These are phyloP conservation scores for Pogonocherus hispidulus DNA, from an alignment of 2,888 invertebrate genomes.

Conservation along the genomic window DNA sequence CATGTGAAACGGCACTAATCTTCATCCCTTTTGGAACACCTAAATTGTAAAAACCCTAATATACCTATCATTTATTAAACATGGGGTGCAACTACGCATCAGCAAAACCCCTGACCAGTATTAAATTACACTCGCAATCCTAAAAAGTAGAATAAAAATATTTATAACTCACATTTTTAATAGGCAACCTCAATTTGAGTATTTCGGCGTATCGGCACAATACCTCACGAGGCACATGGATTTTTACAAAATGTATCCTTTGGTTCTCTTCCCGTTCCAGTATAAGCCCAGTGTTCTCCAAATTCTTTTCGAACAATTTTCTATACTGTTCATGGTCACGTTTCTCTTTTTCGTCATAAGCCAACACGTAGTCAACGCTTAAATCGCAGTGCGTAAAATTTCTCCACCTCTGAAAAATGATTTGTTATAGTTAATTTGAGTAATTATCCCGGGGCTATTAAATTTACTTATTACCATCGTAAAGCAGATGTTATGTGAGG, in stretches of 20 bases:
- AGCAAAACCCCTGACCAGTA: no score
- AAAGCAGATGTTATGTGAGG: neutral
- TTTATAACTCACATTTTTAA: conserved; percentile 79
- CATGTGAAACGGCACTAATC: no score
- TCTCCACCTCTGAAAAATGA: conserved; percentile 69
- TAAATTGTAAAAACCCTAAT: no score
- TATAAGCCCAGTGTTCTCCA: conserved; percentile 74
- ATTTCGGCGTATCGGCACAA: conserved; percentile 82
- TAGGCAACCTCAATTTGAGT: conserved; percentile 82
- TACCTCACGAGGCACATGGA: conserved; percentile 81
- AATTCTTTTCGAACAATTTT: conserved; percentile 74
- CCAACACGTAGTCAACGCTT: conserved; percentile 75
- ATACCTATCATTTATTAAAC: no score
- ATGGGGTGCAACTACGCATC: no score
- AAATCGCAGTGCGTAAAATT: conserved; percentile 71
- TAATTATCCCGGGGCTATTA: no score
- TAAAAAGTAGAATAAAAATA: no score
- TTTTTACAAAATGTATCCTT: conserved; percentile 78
- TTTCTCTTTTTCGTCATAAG: conserved; percentile 69
- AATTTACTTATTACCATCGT: conserved; percentile 7
- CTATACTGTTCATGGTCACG: conserved; percentile 67
- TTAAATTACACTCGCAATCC: no score
- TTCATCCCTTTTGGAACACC: no score
- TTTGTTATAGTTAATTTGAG: neutral
- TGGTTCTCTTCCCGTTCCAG: conserved; percentile 76